Base-by-base conservation (phyloP, 2,888 invertebrate genomes). In the Cactoblastis cactorum region DNA sequence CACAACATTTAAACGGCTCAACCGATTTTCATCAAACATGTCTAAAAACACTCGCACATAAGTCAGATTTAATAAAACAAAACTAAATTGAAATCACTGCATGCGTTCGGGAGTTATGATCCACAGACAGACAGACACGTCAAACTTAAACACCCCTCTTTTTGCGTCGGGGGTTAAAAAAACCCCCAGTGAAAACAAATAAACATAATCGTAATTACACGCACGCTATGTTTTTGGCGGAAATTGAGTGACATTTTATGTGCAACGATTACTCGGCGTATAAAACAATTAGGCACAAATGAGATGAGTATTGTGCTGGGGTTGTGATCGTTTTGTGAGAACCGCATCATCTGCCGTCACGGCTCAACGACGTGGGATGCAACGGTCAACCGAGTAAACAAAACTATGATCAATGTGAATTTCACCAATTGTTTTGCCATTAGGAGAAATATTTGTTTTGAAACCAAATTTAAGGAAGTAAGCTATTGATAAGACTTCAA, bases 321-420 rank as follows among this genome's bases (percentile, higher is more conserved):
- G 72, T 14, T 75, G 55, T 54, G 73, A 70, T 83, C 77, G 77
- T 77, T 77, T 77, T 77, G 83, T 87, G 88, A 76, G 88, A 89
- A 86, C 59, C 37, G 48, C 71, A 77, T 88, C 88, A 88, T 88
- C 83, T 88, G 88, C 18, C 46, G 75, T 77, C 67, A 78, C 71
- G 84, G 74, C 71, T 74, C 72, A 83, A 59, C 74, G 63, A 70
- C 75, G 76, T 74, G 80, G 77, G 82, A 79, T 59, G 22, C 49
- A 41, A 24, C 46, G 38, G 35, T 32, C 48, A 37, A 43, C 17
- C 24, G 28, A 14, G 8, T 43, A 43, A 43, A 43, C 8, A 32
- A 11, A 28, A 8, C 32, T 28, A 43, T 24, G 43, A 28, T 28
- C 9, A 15, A 43, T 43, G 8, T 41, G 12, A 24, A 15, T 17